Base-by-base conservation (phyloP, 2,888 invertebrate species). In the Geophilus truncorum region DNA sequence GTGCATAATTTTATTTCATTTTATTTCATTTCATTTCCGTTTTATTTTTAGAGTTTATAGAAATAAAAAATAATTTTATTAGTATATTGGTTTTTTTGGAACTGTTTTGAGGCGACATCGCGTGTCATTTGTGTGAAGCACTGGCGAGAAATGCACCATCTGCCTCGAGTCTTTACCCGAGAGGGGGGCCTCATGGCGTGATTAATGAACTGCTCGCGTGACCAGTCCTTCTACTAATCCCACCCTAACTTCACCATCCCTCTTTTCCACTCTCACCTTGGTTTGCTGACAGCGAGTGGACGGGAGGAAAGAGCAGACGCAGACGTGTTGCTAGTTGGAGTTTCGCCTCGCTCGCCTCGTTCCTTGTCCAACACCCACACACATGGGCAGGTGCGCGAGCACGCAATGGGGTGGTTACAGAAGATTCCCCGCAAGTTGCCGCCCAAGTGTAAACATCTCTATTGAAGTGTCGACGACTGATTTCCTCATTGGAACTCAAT, bases 121-220 rank as follows among this genome's bases (percentile, higher is more conserved):
- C 70, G 70, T 70, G 70, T 70, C 70, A 25, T 70, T 25, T 70
- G 70, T 70, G 70, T 70, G 70, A 70, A 70, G 28, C 28, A 70
- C 28, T 25, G 70, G 70, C 70, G 70, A 70, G 70, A 70, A 62
- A 70, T 25, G 70, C 70, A 70, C 25, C 70, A 70, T 70, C 70
- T 70, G 70, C 70, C 70, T 70, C 70, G 28, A 70, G 70, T 70
- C 70, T 70, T 70, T 70, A 70, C 70, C 28, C 15, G 70, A 28
- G 28, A 70, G 25, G 15, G 57, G 70, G 70, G 30, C 25, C 77
- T 7, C 28, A 12, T 77, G 34, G 36, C 77, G 77, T 77, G 77
- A 77, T 77, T 77, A 77, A 77, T 34, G 77, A 77, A 77, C 32
- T 32, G 36, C 32, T 77, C 36, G 77, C 77, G 77, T 77, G 77